phyloP scores from a whole-genome alignment of 2,113 vertebrate species.

The Casuarius casuarius region DNA sequence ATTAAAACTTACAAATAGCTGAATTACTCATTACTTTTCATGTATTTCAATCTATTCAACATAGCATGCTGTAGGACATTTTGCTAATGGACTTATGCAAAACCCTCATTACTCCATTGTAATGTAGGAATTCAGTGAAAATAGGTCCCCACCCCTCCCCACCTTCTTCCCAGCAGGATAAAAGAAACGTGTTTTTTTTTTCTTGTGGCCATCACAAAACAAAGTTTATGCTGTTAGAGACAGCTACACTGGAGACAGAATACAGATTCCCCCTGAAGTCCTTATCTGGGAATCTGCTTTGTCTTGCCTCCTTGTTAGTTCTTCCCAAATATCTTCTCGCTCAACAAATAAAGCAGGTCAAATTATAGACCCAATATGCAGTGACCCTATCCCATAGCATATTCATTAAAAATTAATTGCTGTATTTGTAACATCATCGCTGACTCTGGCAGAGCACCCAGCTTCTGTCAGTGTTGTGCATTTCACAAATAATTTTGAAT shows the following conservation, averaged over 20 bases:
- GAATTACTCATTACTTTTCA: neutral
- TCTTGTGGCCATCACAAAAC: neutral
- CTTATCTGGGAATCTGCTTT: neutral
- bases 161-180: neutral
- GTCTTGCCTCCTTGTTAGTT: neutral
- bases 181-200: neutral
- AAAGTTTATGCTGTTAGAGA: neutral
- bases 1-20: neutral
- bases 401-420: neutral
- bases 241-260: neutral
- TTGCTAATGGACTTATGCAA: neutral
- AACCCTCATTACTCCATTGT: neutral
- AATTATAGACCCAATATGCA: neutral
- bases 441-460: neutral
- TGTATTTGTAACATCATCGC: neutral
- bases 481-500: neutral
- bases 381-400: neutral
- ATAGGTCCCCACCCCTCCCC: neutral
- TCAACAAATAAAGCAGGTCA: neutral
- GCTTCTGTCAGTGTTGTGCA: neutral
- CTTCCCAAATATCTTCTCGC: neutral
- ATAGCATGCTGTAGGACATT: accelerated
- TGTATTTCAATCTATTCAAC: neutral
- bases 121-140: neutral
- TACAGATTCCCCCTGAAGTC: neutral